These are phyloP conservation scores for Synergus gifuensis DNA, from an alignment of 2,888 invertebrate genomes.

Conservation along the genomic window DNA sequence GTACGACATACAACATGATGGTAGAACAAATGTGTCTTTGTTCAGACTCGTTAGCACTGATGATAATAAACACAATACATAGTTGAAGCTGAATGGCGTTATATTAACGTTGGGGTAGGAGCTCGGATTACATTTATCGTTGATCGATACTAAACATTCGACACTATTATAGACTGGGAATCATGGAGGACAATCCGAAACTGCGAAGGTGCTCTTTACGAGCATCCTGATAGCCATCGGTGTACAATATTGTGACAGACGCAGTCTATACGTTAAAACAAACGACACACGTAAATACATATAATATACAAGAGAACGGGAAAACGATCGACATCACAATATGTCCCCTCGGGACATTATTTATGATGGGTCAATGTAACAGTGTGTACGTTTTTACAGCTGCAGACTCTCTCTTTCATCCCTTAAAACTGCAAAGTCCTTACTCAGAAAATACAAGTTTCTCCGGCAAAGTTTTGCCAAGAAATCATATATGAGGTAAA, in stretches of 20 bases:
- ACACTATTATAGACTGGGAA: neutral
- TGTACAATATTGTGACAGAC: neutral
- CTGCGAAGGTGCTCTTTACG: neutral
- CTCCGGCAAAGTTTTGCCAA: neutral
- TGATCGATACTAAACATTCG: constrained; percentile 6
- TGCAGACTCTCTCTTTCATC: neutral
- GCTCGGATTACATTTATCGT: constrained; percentile 5
- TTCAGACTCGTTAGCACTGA: constrained; percentile 18
- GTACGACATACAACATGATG: neutral
- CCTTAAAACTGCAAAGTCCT: neutral
- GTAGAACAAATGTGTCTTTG: constrained; percentile 17
- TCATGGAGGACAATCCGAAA: neutral
- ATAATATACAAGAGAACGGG: neutral
- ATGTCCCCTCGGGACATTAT: neutral
- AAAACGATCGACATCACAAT: neutral
- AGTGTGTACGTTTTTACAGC: neutral
- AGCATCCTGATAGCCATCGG: neutral
- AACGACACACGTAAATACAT: too few species aligned
- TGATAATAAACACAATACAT: constrained; percentile 2
- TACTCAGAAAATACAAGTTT: neutral
- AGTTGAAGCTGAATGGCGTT: neutral
- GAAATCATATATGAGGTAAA: neutral
- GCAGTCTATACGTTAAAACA: neutral
- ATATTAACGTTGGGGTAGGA: constrained; percentile 5
- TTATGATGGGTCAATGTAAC: neutral